Conservation (phyloP, 2,888 invertebrate species). For the Xylophagus ater region DNA sequence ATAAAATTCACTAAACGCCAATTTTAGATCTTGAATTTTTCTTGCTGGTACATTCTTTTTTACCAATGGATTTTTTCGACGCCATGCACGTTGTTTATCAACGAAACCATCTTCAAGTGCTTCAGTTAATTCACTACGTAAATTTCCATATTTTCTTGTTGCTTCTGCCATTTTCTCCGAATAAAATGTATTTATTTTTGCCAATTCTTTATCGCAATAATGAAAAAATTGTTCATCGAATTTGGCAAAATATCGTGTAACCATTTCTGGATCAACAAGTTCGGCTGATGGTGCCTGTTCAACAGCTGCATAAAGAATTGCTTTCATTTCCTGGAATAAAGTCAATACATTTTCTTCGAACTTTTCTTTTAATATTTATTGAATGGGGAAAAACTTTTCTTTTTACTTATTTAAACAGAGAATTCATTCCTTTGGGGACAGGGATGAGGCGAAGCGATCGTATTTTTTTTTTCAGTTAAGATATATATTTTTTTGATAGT, state of each 20-base stretch:
- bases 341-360: no score
- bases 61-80: constrained; percentile 35
- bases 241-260: constrained; percentile 61
- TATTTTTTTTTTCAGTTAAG: no score
- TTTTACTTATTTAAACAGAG: no score
- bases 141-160: constrained; percentile 62
- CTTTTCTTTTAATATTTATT: no score
- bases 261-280: constrained; percentile 55
- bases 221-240: constrained; percentile 80
- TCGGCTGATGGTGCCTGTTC: constrained; percentile 69
- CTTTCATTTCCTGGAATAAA: constrained; percentile 64
- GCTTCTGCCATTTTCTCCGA: constrained; percentile 86
- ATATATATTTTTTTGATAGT: no score
- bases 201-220: constrained; percentile 72
- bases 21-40: constrained; percentile 69
- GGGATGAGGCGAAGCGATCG: no score
- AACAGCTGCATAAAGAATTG: constrained; percentile 66
- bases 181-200: constrained; percentile 82
- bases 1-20: constrained; percentile 86
- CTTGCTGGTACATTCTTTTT: constrained; percentile 47
- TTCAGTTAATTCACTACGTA: constrained; percentile 58
- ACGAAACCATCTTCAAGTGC: constrained; percentile 38
- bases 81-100: constrained; percentile 35
- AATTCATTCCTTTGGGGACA: no score
- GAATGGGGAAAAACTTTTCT: no score